These are phyloP conservation scores for Idaea straminata DNA, from an alignment of 2,888 invertebrate species.

Conservation along the genomic window DNA sequence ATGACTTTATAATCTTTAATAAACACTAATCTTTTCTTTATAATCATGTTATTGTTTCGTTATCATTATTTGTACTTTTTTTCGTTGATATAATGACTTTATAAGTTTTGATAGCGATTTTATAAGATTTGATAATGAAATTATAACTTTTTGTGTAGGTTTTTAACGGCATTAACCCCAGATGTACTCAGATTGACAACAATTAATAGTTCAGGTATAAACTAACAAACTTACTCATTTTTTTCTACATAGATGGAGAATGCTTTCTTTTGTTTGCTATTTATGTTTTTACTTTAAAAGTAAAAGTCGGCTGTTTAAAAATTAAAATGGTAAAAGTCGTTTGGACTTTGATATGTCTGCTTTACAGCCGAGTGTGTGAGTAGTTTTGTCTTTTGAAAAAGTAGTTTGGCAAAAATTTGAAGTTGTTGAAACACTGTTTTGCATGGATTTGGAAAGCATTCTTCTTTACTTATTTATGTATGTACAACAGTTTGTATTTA, in stretches of 20 bases:
- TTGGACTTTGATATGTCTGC: conserved; percentile 24
- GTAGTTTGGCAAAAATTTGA: conserved; percentile 38
- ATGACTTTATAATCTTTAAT: conserved; percentile 39
- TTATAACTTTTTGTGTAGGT: conserved; percentile 62
- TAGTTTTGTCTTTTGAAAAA: conserved; percentile 22
- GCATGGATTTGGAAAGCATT: conserved; percentile 67
- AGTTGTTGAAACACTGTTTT: conserved; percentile 34
- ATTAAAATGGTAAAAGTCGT: conserved; percentile 23
- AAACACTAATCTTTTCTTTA: conserved; percentile 18
- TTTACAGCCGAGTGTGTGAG: conserved; percentile 20
- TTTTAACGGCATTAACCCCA: conserved; percentile 79
- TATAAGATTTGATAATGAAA: conserved; percentile 22
- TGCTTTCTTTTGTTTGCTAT: conserved; percentile 69
- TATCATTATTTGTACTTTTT: conserved; percentile 9
- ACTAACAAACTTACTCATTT: conserved; percentile 46
- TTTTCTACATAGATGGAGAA: conserved; percentile 61
- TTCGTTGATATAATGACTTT: conserved; percentile 14
- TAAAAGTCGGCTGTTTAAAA: not conserved
- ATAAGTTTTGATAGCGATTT: conserved; percentile 10
- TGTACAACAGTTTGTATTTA: conserved; percentile 17
- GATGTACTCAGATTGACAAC: conserved; percentile 79
- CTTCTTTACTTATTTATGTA: conserved; percentile 48
- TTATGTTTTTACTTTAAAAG: conserved; percentile 44
- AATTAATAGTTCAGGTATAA: conserved; percentile 77
- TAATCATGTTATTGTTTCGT: conserved; percentile 3